Conservation (phyloP, 2,113 vertebrate genomes). For the Ploceus nigricollis region DNA sequence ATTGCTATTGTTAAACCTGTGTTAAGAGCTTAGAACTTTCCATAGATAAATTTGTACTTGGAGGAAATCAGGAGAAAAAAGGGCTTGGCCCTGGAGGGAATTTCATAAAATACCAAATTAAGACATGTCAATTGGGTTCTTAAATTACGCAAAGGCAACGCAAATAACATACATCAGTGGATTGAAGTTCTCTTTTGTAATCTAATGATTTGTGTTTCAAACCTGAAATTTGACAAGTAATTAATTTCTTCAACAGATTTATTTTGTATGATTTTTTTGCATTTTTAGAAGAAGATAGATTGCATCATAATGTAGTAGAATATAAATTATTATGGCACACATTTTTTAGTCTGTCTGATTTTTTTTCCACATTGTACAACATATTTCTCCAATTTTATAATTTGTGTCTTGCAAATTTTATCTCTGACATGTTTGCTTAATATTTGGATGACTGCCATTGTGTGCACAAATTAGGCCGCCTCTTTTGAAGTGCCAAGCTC, state of each 20-base stretch:
- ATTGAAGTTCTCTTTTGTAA: slow-evolving; percentile 22
- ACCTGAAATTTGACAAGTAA: slow-evolving; percentile 20
- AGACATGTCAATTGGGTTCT: slow-evolving; percentile 32
- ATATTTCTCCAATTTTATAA: not conserved
- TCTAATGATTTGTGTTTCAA: slow-evolving; percentile 28
- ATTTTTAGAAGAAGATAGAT: not conserved
- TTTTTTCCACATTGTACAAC: not conserved
- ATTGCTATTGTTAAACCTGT: not conserved
- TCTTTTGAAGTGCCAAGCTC: not conserved
- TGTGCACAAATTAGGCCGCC: not conserved
- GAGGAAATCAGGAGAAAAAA: slow-evolving; percentile 10
- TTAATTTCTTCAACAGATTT: not conserved
- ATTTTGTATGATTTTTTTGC: not conserved
- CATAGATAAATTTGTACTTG: not conserved
- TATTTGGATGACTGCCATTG: slow-evolving; percentile 15
- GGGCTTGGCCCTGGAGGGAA: not conserved
- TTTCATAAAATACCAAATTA: slow-evolving; percentile 49
- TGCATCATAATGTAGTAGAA: not conserved
- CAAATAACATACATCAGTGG: slow-evolving; percentile 17
- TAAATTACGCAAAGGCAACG: slow-evolving; percentile 31
- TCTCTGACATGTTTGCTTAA: slow-evolving; percentile 5
- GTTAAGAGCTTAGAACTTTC: not conserved
- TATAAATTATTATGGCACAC: not conserved
- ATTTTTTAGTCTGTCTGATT: not conserved
- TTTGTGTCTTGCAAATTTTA: not conserved